Evolutionary conservation across 2,888 invertebrate species (phyloP), one percentile per base, ranked within the genome.

Genomic region (Eumacrocentrus americanus): DNA sequence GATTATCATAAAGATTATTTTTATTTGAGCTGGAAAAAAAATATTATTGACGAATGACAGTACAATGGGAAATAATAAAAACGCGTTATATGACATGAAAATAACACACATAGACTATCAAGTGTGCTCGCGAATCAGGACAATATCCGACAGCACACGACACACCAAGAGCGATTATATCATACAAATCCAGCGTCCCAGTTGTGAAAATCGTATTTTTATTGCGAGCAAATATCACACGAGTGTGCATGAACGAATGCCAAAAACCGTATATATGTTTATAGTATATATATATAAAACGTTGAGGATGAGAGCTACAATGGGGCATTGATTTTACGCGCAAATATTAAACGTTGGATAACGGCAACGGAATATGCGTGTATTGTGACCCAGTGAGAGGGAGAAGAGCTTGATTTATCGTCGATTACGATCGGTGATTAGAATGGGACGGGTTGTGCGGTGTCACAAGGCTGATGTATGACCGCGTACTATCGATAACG

Each of bases 391-490:
- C 12, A 60, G 34, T 23, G 23, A 37, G 38, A 16, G 50, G 53
- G 34, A 37, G 23, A 35, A 20, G 48, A 34, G 68, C 73, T 71
- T 74, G 74, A 76, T 76, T 75, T 75, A 75, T 74, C 69, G 70
- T 62, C 73, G 76, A 76, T 75, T 76, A 76, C 70, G 68, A 74
- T 71, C 71, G 72, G 67, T 71, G 72, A 75, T 75, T 75, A 72
- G 74, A 74, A 70, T 65, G 60, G 59, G 64, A 60, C 70, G 67
- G 70, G 67, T n/a, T 64, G 56, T 65, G 67, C 66, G 66, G 58
- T 66, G 67, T 65, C 65, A 63, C 60, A 59, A 14, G 67, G 64
- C 58, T 70, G 72, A 74, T 72, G 72, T 71, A 71, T 66, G 74
- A 70, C 66, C 66, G 42, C n/a, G 68, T 64, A 67, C 64, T 65